phyloP scores from a whole-genome alignment of 2,888 invertebrate genomes.

The Galeruca laticollis region DNA sequence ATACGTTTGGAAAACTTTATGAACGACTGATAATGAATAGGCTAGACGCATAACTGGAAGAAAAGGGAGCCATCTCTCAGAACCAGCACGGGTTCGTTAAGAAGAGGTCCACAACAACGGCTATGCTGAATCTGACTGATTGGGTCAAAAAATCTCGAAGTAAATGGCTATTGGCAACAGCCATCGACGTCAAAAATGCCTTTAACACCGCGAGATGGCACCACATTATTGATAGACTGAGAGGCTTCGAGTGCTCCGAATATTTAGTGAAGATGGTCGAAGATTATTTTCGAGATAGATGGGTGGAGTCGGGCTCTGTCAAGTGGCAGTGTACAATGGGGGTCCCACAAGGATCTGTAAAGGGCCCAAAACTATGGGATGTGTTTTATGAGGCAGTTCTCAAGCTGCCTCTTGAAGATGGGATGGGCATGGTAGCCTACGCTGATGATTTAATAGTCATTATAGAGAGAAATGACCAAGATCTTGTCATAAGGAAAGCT shows the following conservation, averaged over 20 bases:
- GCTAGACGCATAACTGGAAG: not conserved
- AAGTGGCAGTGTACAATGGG: not conserved
- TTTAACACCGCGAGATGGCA: constrained; percentile 38
- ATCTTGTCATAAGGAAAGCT: not conserved
- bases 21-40: constrained; percentile 31
- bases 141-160: not conserved
- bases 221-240: constrained; percentile 9
- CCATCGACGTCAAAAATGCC: constrained; percentile 36
- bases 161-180: constrained; percentile 3
- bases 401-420: no score
- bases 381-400: not conserved
- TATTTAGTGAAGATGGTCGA: constrained; percentile 14
- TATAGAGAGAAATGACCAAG: not conserved
- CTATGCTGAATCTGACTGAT: constrained; percentile 22
- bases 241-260: not conserved
- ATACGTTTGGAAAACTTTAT: constrained; percentile 32
- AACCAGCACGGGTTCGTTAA: constrained; percentile 40
- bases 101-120: constrained; percentile 22
- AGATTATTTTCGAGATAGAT: constrained; percentile 14
- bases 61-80: constrained; percentile 4
- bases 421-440: not conserved
- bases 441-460: not conserved
- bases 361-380: constrained; percentile 20
- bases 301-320: not conserved
- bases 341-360: constrained; percentile 27